Evolutionary conservation across 1,140 invertebrate genomes (phyloP).

Genomic region (Scaptomyza graminum): DNA sequence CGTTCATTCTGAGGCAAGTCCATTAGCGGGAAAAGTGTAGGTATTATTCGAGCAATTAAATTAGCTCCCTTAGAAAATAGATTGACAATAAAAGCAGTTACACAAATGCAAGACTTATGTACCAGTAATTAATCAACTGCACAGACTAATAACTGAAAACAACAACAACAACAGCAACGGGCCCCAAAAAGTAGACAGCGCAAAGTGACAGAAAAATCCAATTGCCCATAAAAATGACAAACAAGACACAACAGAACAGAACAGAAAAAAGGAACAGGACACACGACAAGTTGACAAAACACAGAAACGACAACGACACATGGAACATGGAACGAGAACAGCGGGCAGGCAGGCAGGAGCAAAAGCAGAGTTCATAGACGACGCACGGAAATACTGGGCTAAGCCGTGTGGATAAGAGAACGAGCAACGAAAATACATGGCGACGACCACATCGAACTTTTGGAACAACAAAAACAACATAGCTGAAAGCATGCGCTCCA

Average conservation of each 20-base stretch:
- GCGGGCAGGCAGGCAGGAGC: not conserved
- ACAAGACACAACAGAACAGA: conserved; percentile 25
- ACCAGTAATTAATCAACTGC: conserved; percentile 51
- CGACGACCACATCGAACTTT: conserved; percentile 35
- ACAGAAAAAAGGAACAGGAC: conserved; percentile 15
- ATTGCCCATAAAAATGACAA: conserved; percentile 55
- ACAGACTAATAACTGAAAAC: conserved; percentile 9
- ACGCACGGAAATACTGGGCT: conserved; percentile 58
- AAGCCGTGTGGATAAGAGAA: conserved; percentile 38
- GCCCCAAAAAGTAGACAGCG: conserved; percentile 40
- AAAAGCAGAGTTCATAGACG: conserved; percentile 24
- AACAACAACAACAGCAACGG: conserved; percentile 3
- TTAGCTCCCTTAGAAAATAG: not conserved
- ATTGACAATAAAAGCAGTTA: conserved; percentile 28
- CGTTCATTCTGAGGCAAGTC: not conserved
- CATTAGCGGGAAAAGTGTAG: conserved; percentile 5
- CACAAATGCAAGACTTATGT: conserved; percentile 42
- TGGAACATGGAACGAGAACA: conserved; percentile 27
- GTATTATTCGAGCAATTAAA: conserved; percentile 48
- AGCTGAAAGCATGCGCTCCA: conserved; percentile 49
- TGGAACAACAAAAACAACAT: conserved; percentile 55
- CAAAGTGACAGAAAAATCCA: conserved; percentile 49
- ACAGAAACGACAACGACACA: conserved; percentile 23
- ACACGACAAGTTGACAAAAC: conserved; percentile 44
- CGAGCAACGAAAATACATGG: not conserved